Conservation (phyloP, 2,113 vertebrate genomes). For the Petaurus breviceps region DNA sequence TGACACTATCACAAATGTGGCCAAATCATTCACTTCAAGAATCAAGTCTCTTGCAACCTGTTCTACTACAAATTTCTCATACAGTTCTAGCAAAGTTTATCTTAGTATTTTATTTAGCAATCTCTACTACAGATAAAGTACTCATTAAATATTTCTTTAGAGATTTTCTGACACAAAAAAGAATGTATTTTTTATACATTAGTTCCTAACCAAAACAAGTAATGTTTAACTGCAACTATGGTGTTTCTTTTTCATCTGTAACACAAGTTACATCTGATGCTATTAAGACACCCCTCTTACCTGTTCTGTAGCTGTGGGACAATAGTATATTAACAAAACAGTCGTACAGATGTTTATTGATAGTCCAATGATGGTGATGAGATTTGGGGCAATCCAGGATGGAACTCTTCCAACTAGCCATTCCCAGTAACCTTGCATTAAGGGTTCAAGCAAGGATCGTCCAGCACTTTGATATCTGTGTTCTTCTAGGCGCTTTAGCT, state of each 20-base stretch:
- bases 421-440: conserved; percentile 98
- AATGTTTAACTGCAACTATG: background rate
- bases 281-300: conserved; percentile 79
- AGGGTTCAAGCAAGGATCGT: conserved; percentile 94
- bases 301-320: conserved; percentile 97
- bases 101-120: conserved; percentile 16
- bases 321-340: conserved; percentile 94
- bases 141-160: background rate
- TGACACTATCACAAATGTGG: background rate
- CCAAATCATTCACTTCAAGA: background rate
- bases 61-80: background rate
- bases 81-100: conserved; percentile 19
- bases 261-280: background rate
- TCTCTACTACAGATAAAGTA: background rate
- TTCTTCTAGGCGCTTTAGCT: conserved; percentile 97
- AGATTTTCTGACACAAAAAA: conserved; percentile 42
- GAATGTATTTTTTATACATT: background rate
- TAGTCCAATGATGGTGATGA: conserved; percentile 97
- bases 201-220: background rate
- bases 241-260: conserved; percentile 1
- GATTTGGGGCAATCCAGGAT: conserved; percentile 96
- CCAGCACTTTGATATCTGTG: conserved; percentile 97
- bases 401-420: conserved; percentile 95
- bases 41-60: background rate
- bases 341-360: conserved; percentile 96